Conservation (phyloP, 2,797 vertebrate species). For the Gymnocypris eckloni region DNA sequence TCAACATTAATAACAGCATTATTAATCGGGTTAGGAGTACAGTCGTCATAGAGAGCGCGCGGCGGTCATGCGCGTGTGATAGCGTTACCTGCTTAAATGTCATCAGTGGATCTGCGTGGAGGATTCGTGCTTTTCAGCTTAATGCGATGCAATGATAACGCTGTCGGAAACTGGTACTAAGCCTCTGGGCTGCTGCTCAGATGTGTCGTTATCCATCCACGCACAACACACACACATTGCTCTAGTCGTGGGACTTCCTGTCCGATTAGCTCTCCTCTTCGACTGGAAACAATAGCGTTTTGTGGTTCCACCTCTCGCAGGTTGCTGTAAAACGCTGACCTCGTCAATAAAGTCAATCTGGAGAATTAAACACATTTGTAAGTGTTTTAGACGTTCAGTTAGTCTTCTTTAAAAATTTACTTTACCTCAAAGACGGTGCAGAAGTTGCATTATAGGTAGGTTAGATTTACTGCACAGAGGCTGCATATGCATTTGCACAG, state of each 20-base stretch:
- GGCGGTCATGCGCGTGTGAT: neutral
- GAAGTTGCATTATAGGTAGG: neutral
- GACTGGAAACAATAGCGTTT: slow-evolving; percentile 47
- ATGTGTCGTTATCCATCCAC: slow-evolving; percentile 50
- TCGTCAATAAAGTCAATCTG: neutral
- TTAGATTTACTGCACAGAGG: neutral
- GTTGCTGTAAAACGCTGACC: neutral
- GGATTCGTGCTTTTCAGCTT: neutral
- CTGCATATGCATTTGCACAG: neutral
- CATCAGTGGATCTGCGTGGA: slow-evolving; percentile 22
- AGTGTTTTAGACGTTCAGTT: neutral
- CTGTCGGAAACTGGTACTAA: neutral
- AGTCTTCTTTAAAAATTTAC: neutral
- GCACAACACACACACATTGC: slow-evolving; percentile 46
- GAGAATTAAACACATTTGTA: neutral
- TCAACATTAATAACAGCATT: slow-evolving; percentile 10
- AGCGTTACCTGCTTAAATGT: slow-evolving; percentile 41
- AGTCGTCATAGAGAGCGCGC: neutral
- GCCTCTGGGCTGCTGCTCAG: neutral
- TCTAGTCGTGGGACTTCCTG: slow-evolving; percentile 54
- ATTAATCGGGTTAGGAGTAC: neutral
- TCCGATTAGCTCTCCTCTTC: slow-evolving; percentile 40
- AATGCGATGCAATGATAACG: neutral
- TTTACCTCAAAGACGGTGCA: neutral
- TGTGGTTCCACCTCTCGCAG: slow-evolving; percentile 33